Base-by-base conservation (phyloP, 2,113 vertebrate genomes). In the Rhinogobius similis region DNA sequence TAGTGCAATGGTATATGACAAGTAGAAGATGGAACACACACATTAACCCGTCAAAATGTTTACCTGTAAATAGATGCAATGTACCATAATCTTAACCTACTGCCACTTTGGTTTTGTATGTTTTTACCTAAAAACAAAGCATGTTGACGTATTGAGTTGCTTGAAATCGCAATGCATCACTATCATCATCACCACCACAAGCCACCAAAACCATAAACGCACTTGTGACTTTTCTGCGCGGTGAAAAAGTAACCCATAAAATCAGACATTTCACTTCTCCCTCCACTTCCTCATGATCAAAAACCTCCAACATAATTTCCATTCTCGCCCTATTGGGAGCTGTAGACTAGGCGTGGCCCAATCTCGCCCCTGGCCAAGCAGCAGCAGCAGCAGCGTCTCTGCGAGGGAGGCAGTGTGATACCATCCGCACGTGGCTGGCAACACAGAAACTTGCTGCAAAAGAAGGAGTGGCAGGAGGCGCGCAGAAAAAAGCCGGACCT, bases 401-500 rank as follows among this genome's bases (percentile, higher is more conserved):
- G 32, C 6, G 55, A 32, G 59, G 63, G 76, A 82, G 81, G 79
- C 81, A 58, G 77, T 76, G 82, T 79, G 79, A 67, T 79, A 81
- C 79, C 66, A 18, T 70, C 67, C 18, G 85, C 85, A 84, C 76
- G 80, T 85, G 85, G 82, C 70, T 72, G 77, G 53, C 58, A 61
- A 38, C 75, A 69, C 62, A 63, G 67, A 39, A 67, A 63, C 69
- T 70, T 65, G 74, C 69, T 64, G 80, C 23, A 5, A 24, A 29
- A 56, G 67, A 64, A 66, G 70, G 71, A 82, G 84, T 75, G 75
- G 81, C 68, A 36, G 32, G 32, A 36, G 32, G 32, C 32, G 29
- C 70, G 76, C 62, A 87, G 63, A 71, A 26, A 81, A 86, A 82
- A 84, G 16, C 76, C 80, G 85, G 84, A 85, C 80, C 85, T 73